phyloP scores from a whole-genome alignment of 2,797 vertebrate species.

The Glossophaga mutica region DNA sequence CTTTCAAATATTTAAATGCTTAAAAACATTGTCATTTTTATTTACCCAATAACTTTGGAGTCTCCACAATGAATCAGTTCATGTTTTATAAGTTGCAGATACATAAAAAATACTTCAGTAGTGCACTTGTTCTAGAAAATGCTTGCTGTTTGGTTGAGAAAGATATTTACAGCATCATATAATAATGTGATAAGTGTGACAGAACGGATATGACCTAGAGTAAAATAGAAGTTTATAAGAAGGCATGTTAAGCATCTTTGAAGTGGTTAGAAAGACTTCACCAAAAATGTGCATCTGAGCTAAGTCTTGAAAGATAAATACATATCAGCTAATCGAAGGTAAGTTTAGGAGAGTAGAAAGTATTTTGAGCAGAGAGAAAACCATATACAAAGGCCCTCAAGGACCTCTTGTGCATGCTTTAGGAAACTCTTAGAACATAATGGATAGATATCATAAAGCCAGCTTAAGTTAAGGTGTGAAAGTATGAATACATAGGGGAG shows the following conservation, averaged over 20 bases:
- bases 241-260: not conserved
- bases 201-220: not conserved
- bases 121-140: not conserved
- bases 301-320: not conserved
- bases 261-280: not conserved
- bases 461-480: not conserved
- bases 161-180: not conserved
- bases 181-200: not conserved
- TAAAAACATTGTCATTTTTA: not conserved
- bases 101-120: not conserved
- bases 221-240: not conserved
- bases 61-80: not conserved
- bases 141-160: not conserved
- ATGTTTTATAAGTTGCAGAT: not conserved
- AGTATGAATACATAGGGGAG: not conserved
- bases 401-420: not conserved
- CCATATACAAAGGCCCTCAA: not conserved
- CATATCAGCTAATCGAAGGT: not conserved
- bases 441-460: not conserved
- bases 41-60: not conserved
- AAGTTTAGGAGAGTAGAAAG: not conserved
- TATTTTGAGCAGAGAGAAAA: not conserved
- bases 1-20: conserved; percentile 20
- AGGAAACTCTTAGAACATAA: not conserved
- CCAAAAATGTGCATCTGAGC: not conserved